Percentiles rank a stretch among this genome's conserved stretches.
These are phyloP conservation scores for Anoplophora glabripennis DNA, from an alignment of 1,140 invertebrate species.

Conservation along the genomic window DNA sequence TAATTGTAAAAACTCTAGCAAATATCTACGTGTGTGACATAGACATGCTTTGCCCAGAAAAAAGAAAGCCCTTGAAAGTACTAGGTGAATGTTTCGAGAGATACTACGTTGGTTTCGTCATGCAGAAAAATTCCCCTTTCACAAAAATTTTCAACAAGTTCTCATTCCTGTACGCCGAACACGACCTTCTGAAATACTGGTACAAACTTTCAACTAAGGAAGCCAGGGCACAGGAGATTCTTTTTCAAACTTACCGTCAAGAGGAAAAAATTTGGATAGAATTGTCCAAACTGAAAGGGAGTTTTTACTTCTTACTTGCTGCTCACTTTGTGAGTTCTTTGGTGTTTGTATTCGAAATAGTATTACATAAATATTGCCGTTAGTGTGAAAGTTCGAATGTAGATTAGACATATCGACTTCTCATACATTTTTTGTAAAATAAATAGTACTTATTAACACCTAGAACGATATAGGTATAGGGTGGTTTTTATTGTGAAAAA, in stretches of 20 bases:
- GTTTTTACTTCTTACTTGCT: slow-evolving; percentile 9
- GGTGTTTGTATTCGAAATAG: not conserved
- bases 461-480: too few species aligned
- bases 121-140: slow-evolving; percentile 18
- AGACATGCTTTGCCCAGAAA: slow-evolving; percentile 9
- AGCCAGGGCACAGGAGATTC: too few species aligned
- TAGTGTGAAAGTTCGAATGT: too few species aligned
- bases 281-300: slow-evolving; percentile 13
- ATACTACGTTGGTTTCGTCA: slow-evolving; percentile 13
- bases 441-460: too few species aligned
- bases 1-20: slow-evolving; percentile 1
- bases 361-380: too few species aligned
- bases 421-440: too few species aligned
- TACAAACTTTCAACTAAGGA: not conserved
- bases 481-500: too few species aligned
- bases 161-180: slow-evolving; percentile 5
- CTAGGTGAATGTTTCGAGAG: slow-evolving; percentile 12
- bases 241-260: not conserved
- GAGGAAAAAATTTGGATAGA: not conserved
- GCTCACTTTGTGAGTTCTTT: not conserved
- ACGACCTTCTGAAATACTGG: slow-evolving; percentile 16
- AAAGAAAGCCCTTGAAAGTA: slow-evolving; percentile 4
- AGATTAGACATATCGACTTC: too few species aligned
- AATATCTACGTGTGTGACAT: slow-evolving; percentile 18
- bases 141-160: slow-evolving; percentile 15